phyloP scores from a whole-genome alignment of 37 sponge, comb jelly and placozoan genomes.

The Haliclona indistincta region DNA sequence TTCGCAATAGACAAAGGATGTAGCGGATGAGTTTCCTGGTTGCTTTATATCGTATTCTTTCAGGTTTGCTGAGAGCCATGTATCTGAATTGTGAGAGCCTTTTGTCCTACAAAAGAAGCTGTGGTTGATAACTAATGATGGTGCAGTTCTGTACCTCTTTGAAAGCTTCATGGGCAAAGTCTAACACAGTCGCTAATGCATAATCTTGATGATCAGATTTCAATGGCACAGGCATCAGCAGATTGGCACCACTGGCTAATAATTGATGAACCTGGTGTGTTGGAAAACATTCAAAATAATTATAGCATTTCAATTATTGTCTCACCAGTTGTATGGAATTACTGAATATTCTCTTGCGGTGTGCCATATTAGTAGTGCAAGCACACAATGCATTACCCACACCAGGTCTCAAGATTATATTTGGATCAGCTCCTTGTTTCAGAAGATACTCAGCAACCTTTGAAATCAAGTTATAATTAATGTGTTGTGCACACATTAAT shows the following conservation, averaged over 20 bases:
- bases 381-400: conserved; percentile 77
- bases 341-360: neutral
- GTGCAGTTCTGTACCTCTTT: conserved; percentile 33
- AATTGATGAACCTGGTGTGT: neutral
- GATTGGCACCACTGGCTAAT: conserved; percentile 40
- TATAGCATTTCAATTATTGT: neutral
- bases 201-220: conserved; percentile 16
- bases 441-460: conserved; percentile 62
- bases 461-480: neutral
- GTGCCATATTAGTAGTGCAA: conserved; percentile 44
- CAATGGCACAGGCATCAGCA: conserved; percentile 48
- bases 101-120: conserved; percentile 27
- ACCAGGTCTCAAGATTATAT: conserved; percentile 59
- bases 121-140: neutral
- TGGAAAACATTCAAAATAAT: neutral
- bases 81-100: conserved; percentile 12
- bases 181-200: conserved; percentile 53
- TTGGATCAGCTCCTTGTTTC: conserved; percentile 66
- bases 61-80: conserved; percentile 21
- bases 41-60: conserved; percentile 24
- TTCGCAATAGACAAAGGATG: conserved; percentile 13
- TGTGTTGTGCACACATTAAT: neutral
- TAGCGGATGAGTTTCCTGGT: conserved; percentile 20
- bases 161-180: conserved; percentile 70
- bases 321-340: conserved; percentile 32